A percentile compares a stretch with the other conserved stretches of the same genome.
These are phyloP conservation scores for Hiodon alosoides DNA, from an alignment of 2,113 vertebrate genomes.

Conservation along the genomic window DNA sequence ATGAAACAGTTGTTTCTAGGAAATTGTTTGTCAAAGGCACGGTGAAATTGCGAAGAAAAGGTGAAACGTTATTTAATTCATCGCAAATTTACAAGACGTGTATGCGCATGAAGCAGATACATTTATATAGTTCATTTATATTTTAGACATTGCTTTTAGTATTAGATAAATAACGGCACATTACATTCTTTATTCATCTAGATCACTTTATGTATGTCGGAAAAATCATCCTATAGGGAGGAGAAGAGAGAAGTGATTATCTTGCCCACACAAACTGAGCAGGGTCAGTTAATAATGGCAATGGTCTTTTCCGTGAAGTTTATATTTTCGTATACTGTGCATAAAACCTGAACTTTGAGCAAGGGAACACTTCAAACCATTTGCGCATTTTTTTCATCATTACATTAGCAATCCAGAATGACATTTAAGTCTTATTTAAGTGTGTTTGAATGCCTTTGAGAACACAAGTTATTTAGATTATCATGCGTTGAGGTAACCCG, in stretches of 20 bases:
- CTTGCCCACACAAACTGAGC: not conserved
- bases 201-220: too few relatives aligned
- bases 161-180: not conserved
- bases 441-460: conserved; percentile 53
- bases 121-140: not conserved
- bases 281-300: not conserved
- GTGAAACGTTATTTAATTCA: too few relatives aligned
- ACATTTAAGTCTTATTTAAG: conserved; percentile 65
- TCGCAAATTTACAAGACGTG: too few relatives aligned
- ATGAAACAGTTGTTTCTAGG: too few relatives aligned
- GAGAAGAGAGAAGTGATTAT: not conserved
- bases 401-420: conserved; percentile 65
- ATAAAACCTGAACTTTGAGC: conserved; percentile 65
- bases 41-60: too few relatives aligned
- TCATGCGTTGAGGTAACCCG: too few relatives aligned
- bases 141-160: not conserved
- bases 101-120: too few relatives aligned
- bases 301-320: conserved; percentile 19
- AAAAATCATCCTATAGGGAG: too few relatives aligned
- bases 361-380: conserved; percentile 57
- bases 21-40: too few relatives aligned
- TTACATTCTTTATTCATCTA: too few relatives aligned
- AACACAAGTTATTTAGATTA: conserved; percentile 51
- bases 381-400: conserved; percentile 58
- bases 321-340: conserved; percentile 61